Percentiles rank a stretch among this genome's conserved stretches.
These are phyloP conservation scores for Zhengitettix transpicula DNA, from an alignment of 2,888 invertebrate species.

Conservation along the genomic window DNA sequence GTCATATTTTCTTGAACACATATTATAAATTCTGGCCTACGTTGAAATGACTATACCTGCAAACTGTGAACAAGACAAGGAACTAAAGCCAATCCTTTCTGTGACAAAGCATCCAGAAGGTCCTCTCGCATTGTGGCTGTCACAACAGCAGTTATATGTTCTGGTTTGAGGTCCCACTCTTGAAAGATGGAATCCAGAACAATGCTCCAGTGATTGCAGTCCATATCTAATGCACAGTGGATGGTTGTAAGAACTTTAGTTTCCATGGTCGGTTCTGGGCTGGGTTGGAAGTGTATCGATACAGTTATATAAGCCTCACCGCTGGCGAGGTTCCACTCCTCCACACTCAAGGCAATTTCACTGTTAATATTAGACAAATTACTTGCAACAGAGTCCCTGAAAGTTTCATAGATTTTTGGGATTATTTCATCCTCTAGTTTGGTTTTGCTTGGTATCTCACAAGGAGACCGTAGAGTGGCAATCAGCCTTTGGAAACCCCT, in stretches of 20 bases:
- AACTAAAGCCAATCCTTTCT: conserved; percentile 23
- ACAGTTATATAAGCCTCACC: conserved; percentile 26
- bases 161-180: conserved; percentile 27
- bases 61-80: conserved; percentile 29
- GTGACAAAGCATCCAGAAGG: conserved; percentile 21
- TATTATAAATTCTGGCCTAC: too few species aligned
- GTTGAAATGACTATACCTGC: conserved; percentile 18
- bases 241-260: conserved; percentile 27
- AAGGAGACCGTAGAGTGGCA: conserved; percentile 27
- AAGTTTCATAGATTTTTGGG: conserved; percentile 27
- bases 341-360: conserved; percentile 26
- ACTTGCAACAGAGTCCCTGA: conserved; percentile 23
- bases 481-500: conserved; percentile 29
- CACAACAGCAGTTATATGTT: conserved; percentile 27
- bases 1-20: too few species aligned
- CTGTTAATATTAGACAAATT: conserved; percentile 19
- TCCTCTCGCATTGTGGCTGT: conserved; percentile 23
- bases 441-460: conserved; percentile 29
- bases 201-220: conserved; percentile 23
- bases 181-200: conserved; percentile 23
- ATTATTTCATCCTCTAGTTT: conserved; percentile 29
- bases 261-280: conserved; percentile 22
- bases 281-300: conserved; percentile 25
- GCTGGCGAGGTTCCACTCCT: conserved; percentile 27
- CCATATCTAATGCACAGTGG: conserved; percentile 26